These are phyloP conservation scores for Sebastes miniatus DNA, from an alignment of 2,797 vertebrate genomes.

Conservation along the genomic window DNA sequence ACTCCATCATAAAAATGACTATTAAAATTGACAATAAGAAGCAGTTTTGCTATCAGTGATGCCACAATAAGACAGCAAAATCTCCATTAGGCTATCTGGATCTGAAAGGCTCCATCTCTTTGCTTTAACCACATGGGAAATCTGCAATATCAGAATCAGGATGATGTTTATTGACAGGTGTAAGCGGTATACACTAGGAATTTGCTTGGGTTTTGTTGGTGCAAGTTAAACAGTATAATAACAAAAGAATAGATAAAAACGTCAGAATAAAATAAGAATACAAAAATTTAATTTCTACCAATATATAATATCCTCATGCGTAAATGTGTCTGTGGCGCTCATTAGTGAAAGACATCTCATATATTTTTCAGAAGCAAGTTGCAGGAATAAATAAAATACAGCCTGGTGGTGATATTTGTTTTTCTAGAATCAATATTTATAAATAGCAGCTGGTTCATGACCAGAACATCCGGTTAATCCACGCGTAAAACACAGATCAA, in stretches of 20 bases:
- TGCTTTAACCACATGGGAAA: background rate
- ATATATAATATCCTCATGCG: background rate
- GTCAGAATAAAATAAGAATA: no score
- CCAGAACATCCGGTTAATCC: background rate
- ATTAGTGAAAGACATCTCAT: background rate
- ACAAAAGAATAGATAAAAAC: no score
- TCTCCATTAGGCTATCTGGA: background rate
- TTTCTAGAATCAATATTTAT: background rate
- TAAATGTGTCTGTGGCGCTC: background rate
- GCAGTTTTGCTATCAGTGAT: no score
- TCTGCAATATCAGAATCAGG: background rate
- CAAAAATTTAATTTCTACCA: no score
- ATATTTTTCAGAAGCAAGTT: background rate
- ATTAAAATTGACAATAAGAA: background rate
- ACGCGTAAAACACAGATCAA: background rate
- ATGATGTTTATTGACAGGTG: no score
- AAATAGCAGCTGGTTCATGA: background rate
- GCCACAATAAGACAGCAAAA: background rate
- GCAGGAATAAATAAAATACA: rapidly evolving
- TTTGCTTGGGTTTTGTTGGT: no score
- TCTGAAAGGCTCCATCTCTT: background rate
- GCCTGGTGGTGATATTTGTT: background rate
- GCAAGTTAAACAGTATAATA: no score
- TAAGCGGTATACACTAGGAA: no score
- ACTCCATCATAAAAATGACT: background rate